Conservation (phyloP, 2,797 vertebrate species). For the Muscicapa comitata region DNA sequence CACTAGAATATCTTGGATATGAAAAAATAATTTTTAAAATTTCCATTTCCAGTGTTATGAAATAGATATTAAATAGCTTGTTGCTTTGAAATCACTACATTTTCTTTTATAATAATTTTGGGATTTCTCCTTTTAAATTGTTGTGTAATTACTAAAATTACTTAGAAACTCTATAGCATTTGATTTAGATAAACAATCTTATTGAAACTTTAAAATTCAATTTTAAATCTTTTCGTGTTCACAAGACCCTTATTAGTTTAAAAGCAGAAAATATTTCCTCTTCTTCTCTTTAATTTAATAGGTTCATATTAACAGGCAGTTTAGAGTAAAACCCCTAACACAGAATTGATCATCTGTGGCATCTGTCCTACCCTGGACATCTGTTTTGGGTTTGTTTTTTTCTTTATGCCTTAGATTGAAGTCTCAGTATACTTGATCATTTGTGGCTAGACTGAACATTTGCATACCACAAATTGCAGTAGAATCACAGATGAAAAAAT, state of each 20-base stretch:
- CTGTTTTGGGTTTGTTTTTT: rapidly evolving
- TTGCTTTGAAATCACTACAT: background rate
- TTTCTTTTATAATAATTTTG: background rate
- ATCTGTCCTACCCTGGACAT: background rate
- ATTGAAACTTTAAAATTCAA: background rate
- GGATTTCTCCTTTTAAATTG: background rate
- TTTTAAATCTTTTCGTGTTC: background rate
- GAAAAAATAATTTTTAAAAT: background rate
- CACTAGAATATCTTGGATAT: background rate
- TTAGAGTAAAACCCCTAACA: background rate
- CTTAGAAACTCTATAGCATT: background rate
- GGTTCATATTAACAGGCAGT: background rate
- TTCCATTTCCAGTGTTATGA: background rate
- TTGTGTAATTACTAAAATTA: background rate
- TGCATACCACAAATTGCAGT: background rate
- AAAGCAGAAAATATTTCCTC: background rate
- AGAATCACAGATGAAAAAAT: background rate
- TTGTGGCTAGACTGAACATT: background rate
- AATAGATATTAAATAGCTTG: background rate
- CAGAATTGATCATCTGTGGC: background rate
- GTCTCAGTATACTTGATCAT: background rate
- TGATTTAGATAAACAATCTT: background rate
- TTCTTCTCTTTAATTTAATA: background rate
- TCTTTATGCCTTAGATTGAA: background rate
- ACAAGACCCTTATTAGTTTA: background rate